Evolutionary conservation across 2,797 vertebrate genomes (phyloP).

Genomic region (Poecile montanus): DNA sequence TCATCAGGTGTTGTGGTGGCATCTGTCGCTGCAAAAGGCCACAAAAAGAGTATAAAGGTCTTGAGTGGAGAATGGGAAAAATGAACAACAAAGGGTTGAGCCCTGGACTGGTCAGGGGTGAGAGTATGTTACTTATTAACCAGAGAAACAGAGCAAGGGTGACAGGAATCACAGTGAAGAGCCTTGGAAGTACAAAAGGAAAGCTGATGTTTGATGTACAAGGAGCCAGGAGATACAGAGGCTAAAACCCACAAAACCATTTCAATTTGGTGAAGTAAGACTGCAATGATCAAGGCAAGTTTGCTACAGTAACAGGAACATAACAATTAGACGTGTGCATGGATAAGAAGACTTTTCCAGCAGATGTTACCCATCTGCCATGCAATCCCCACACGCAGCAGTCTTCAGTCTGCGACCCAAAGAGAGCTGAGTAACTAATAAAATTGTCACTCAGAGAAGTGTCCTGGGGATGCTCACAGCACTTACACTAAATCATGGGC

Average conservation of each 20-base stretch:
- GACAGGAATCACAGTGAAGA: background rate
- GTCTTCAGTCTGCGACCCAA: background rate
- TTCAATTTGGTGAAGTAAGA: background rate
- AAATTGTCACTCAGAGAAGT: background rate
- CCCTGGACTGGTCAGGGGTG: background rate
- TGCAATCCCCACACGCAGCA: background rate
- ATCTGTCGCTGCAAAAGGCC: background rate
- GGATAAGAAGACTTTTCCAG: background rate
- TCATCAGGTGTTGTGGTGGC: background rate
- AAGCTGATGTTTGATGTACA: background rate
- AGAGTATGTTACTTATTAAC: background rate
- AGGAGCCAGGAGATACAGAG: background rate
- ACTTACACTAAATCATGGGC: background rate
- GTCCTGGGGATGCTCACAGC: background rate
- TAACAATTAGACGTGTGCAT: background rate
- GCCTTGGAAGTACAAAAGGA: background rate
- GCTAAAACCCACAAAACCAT: background rate
- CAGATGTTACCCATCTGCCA: background rate
- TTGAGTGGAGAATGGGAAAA: background rate
- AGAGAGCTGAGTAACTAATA: background rate
- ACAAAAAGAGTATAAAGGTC: background rate
- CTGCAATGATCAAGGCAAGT: background rate
- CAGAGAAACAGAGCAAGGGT: background rate
- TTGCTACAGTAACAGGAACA: background rate
- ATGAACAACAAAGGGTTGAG: background rate